Evolutionary conservation across 2,797 vertebrate species (phyloP), one percentile per base, ranked within the genome.

Genomic region (Clarias pachynema): DNA sequence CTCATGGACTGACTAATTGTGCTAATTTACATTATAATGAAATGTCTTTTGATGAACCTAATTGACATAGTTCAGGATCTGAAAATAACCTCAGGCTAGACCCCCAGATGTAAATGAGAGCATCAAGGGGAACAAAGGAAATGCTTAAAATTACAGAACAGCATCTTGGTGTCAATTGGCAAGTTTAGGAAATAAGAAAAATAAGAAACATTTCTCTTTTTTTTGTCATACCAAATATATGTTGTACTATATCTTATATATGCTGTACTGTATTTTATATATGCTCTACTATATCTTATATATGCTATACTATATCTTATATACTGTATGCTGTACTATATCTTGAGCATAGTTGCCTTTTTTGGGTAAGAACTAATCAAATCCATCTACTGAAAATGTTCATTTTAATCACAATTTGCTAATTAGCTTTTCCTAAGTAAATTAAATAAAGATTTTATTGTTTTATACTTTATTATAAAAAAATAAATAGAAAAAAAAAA

Each of bases 11-110:
- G 68, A 7, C n/a, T 75, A 75, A 80, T 75, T 84, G 78, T 60
- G n/a, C 31, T 68, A 75, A 87, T 87, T 84, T 75, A 66, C 86
- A 84, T 87, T 62, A 56, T 84, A 87, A 87, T 81, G 53, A 87
- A 87, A 72, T 75, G 77, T 37, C 78, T 84, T 80, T 73, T 84
- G 59, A 86, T 86, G 40, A 84, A 83, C 65, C 37, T 79, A 83
- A 83, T 29, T 83, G n/a, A 86, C 40, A 31, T 68, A 75, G 34
- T 81, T 78, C 57, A 53, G 16, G 37, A 49, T 59, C 56, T 79
- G 56, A 72, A 78, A 79, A 79, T 63, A 70, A 80, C 82, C 86
- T 65, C 86, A 80, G 86, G 86, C 60, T 31, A 79, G 60, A 69
- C 29, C 37, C 57, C 62, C 63, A 68, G 26, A 81, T 73, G 29